phyloP scores from a whole-genome alignment of 2,888 invertebrate genomes.

The Barypeithes pellucidus region DNA sequence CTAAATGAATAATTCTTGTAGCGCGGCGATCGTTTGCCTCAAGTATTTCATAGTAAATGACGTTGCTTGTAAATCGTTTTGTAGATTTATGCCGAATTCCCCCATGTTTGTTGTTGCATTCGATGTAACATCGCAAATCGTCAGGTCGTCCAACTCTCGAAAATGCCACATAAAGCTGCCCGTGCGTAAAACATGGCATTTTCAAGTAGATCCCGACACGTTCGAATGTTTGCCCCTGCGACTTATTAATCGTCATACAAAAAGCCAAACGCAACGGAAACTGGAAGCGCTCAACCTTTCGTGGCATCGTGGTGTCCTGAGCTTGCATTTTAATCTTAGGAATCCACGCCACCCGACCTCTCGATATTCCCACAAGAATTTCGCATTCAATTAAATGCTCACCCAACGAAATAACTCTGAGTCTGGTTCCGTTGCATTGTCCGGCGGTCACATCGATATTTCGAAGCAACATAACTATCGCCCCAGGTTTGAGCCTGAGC shows the following conservation, averaged over 20 bases:
- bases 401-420: too few relatives aligned
- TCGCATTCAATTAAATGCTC: neutral
- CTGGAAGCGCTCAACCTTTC: slow-evolving; percentile 45
- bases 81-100: neutral
- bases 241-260: slow-evolving; percentile 58
- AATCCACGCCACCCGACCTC: neutral
- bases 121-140: too few relatives aligned
- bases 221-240: slow-evolving; percentile 56
- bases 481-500: too few relatives aligned
- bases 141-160: slow-evolving; percentile 47
- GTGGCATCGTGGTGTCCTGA: slow-evolving; percentile 37
- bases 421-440: too few relatives aligned
- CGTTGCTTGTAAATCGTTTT: neutral
- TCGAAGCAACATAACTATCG: too few relatives aligned
- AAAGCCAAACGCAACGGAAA: slow-evolving; percentile 56
- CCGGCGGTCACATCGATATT: too few relatives aligned
- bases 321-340: neutral
- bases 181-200: slow-evolving; percentile 50
- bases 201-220: slow-evolving; percentile 52
- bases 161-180: slow-evolving; percentile 56
- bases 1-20: too few relatives aligned
- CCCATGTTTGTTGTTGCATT: neutral
- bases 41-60: neutral
- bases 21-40: neutral
- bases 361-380: neutral